These are phyloP conservation scores for Osmerus eperlanus DNA, from an alignment of 2,113 vertebrate genomes.

Conservation along the genomic window DNA sequence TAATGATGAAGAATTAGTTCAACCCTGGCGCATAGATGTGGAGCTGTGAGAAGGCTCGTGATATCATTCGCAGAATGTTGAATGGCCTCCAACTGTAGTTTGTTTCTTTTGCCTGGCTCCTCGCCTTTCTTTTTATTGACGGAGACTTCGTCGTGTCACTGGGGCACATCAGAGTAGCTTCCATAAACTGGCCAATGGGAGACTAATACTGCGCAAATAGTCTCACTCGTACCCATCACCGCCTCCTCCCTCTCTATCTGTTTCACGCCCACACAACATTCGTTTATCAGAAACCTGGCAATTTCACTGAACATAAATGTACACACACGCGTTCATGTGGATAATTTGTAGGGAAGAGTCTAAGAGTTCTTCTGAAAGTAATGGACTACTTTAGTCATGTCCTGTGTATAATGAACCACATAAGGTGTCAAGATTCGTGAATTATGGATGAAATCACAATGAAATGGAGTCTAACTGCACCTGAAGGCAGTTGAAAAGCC, in stretches of 20 bases:
- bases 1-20: constrained; percentile 46
- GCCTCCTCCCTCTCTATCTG: constrained; percentile 35
- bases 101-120: constrained; percentile 38
- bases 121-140: constrained; percentile 61
- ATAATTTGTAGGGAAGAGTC: neutral
- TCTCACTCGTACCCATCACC: constrained; percentile 8
- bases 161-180: constrained; percentile 53
- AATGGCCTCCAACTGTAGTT: constrained; percentile 30
- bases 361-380: too few species aligned
- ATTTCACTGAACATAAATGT: constrained; percentile 11
- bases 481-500: too few species aligned
- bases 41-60: constrained; percentile 39
- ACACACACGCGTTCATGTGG: neutral
- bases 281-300: constrained; percentile 12
- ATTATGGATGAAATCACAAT: too few species aligned
- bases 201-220: constrained; percentile 44
- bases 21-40: constrained; percentile 42
- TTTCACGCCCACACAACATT: constrained; percentile 48
- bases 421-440: too few species aligned
- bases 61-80: constrained; percentile 25
- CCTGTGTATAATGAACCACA: too few species aligned
- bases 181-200: constrained; percentile 63
- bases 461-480: too few species aligned
- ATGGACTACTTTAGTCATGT: too few species aligned
- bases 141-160: constrained; percentile 52